Percentiles rank a stretch among this genome's conserved stretches.
Conservation (phyloP, 2,113 vertebrate genomes). For the Oxyura jamaicensis region DNA sequence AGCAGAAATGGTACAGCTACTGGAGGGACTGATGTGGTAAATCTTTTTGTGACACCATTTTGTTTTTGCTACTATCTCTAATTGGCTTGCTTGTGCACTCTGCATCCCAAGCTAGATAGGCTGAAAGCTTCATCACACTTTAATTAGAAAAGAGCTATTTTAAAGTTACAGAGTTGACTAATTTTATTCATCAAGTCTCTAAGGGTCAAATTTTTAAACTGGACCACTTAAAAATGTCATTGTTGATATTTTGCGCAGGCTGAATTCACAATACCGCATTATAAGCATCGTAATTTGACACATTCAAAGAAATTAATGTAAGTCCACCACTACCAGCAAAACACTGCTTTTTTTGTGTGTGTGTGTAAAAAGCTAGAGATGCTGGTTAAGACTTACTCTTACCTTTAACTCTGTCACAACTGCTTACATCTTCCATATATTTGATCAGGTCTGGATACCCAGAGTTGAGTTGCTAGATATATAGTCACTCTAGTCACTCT, state of each 20-base stretch:
- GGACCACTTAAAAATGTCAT: conserved; percentile 54
- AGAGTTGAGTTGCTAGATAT: too few species aligned
- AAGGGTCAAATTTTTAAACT: conserved; percentile 54
- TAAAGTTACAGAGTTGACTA: conserved; percentile 68
- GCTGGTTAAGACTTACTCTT: not conserved
- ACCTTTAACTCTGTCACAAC: not conserved
- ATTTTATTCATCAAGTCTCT: conserved; percentile 62
- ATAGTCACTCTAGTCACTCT: not conserved
- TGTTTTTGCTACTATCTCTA: conserved; percentile 70
- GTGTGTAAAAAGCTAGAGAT: not conserved
- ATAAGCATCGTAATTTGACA: not conserved
- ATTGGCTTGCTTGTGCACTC: conserved; percentile 64
- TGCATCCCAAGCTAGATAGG: conserved; percentile 67
- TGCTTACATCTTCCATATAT: not conserved
- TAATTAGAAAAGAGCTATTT: conserved; percentile 74
- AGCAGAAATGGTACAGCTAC: conserved; percentile 69
- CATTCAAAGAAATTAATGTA: not conserved
- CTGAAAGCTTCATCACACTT: conserved; percentile 69
- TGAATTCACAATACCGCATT: not conserved
- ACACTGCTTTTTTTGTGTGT: not conserved
- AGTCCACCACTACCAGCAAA: not conserved
- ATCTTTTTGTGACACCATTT: conserved; percentile 74
- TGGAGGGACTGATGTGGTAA: conserved; percentile 73
- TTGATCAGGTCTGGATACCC: not conserved
- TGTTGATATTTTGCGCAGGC: conserved; percentile 27